Base-by-base conservation (phyloP, 2,888 invertebrate genomes). In the Orthonevra nobilis region DNA sequence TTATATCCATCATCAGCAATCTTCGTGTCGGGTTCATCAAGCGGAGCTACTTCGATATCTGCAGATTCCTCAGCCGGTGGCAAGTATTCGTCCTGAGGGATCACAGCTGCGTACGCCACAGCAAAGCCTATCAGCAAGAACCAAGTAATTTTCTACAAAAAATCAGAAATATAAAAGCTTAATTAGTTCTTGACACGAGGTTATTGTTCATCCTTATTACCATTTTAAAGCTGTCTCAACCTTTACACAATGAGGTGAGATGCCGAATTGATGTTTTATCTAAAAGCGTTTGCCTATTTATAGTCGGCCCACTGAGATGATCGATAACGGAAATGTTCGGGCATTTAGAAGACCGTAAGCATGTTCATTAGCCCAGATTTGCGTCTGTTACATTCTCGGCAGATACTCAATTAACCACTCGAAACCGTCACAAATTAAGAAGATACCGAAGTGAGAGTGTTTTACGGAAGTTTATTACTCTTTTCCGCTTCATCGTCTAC, bases 31-130 rank as follows among this genome's bases (percentile, higher is more conserved):
- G 44, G 1, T 10, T 20, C 56, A 34, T 28, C 30, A 3, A 34
- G 12, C 1, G 56, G 9, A 1, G 56, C 10, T 3, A 28, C 50
- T 19, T 32, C 7, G 0, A 48, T 19, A 32, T 50, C 58, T 4
- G 32, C 36, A 15, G 12, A 19, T 10, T 56, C 66, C 15, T 10
- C 56, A 12, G 48, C 10, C n/a, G 66, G 44, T 26, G 74, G 60
- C 4, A 74, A 12, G 15, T 74, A 68, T 17, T 64, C 58, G 0
- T 66, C 66, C 36, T 46, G 44, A 2, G 66, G 54, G 0, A 66
- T 54, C 2, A 66, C 54, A 2, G 54, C 54, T 44, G 54, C 66
- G 4, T 66, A 20, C 9, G 36, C 10, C 17, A 66, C 54, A 12
- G 54, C 19, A 44, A 44, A n/a, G 0, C 26, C 54, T 26, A 19